Base-by-base conservation (phyloP, 2,888 invertebrate species). In the Tortrix viridana region DNA sequence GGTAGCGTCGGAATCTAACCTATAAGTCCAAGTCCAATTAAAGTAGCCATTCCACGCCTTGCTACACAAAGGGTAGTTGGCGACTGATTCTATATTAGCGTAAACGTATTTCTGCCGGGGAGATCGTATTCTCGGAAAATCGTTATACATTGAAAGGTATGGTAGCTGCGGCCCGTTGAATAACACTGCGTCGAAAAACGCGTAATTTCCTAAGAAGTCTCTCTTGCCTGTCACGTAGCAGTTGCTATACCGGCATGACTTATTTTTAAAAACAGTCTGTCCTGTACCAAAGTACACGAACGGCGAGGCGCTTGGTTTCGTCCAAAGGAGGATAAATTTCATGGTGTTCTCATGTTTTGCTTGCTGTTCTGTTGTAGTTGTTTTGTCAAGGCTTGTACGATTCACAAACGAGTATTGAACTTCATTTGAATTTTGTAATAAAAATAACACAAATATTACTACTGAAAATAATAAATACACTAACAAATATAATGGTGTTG, bases 21-120 rank as follows among this genome's bases (percentile, higher is more conserved):
- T 84, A 59, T 88, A 88, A 0, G 88, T 88, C 88, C 88, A 88
- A 16, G 89, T 88, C 88, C 86, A 88, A 67, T 89, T 89, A 61
- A 89, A 89, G 61, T 73, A 88, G 6, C 71, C 68, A 62, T 89
- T 71, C 74, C 81, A 86, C 3, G 57, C 65, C 0, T 75, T 65
- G 38, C 70, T 68, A 50, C 80, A 80, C 3, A 84, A 66, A 0
- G 88, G 87, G 63, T 84, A 86, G 55, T 78, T 77, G 0, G 72
- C 70, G 1, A 84, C 76, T 0, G 88, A 74, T 71, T 89, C 88
- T 20, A 86, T 79, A 64, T 79, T 88, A 6, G 83, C 76, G 54
- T 79, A 88, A 0, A 88, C 79, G 60, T 86, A 89, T 70, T 85
- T 86, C 67, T 88, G 89, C 9, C 71, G 71, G 2, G 52, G 23